Conservation (phyloP, 2,888 invertebrate species). For the Tipula confusa region DNA sequence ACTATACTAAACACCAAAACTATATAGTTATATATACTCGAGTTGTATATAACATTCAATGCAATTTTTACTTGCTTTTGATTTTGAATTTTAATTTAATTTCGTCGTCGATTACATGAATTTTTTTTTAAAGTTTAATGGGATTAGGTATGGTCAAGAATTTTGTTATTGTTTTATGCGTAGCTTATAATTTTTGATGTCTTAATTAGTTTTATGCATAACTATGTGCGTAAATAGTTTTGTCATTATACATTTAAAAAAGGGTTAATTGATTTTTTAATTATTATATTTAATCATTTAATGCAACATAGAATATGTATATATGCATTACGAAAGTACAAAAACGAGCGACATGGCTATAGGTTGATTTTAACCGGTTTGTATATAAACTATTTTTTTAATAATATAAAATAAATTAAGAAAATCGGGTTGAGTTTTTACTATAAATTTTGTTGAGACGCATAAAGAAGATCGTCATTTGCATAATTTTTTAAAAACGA, state of each 20-base stretch:
- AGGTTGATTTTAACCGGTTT: slow-evolving; percentile 4
- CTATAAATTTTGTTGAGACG: too few relatives aligned
- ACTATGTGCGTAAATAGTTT: not conserved
- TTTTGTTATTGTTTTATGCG: not conserved
- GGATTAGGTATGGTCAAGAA: not conserved
- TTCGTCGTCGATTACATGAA: not conserved
- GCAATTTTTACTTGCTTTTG: not conserved
- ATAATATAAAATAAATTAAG: not conserved
- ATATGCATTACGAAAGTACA: not conserved
- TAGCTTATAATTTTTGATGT: not conserved
- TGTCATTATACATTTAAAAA: not conserved
- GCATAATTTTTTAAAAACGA: too few relatives aligned
- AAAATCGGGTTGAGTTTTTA: not conserved
- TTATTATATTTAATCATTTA: too few relatives aligned
- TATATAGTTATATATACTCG: not conserved
- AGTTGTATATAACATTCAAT: not conserved
- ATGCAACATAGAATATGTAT: not conserved
- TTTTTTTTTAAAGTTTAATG: not conserved
- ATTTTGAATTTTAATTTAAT: not conserved
- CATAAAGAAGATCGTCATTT: too few relatives aligned
- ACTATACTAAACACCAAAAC: not conserved
- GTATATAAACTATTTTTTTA: not conserved
- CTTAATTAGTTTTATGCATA: not conserved
- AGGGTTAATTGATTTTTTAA: not conserved
- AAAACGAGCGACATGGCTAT: too few relatives aligned